Conservation (phyloP, 2,888 invertebrate species). For the Protophormia terraenovae region DNA sequence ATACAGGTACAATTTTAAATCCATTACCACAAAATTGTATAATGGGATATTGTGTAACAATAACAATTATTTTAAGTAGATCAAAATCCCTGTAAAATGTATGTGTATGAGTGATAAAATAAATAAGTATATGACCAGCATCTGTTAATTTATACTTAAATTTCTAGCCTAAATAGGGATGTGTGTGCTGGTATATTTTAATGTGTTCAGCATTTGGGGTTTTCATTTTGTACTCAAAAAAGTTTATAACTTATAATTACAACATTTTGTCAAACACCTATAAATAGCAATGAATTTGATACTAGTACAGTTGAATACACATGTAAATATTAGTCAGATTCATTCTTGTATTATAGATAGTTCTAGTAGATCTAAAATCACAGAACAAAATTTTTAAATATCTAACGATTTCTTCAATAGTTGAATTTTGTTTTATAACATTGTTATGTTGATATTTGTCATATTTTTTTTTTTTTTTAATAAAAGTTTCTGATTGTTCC, state of each 20-base stretch:
- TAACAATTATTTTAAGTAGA: slow-evolving; percentile 41
- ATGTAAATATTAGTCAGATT: too few relatives aligned
- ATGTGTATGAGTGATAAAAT: neutral
- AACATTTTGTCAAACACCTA: neutral
- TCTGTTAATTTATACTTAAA: neutral
- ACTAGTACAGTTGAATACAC: neutral
- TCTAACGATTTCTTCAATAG: too few relatives aligned
- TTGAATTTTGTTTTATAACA: too few relatives aligned
- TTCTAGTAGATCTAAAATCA: too few relatives aligned
- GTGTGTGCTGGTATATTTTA: neutral
- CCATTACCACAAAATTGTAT: slow-evolving; percentile 28
- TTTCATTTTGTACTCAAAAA: neutral
- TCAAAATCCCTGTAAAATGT: slow-evolving; percentile 7
- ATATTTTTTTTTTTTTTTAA: too few relatives aligned
- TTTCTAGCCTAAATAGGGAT: too few relatives aligned
- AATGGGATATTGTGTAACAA: slow-evolving; percentile 19
- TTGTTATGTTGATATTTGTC: too few relatives aligned
- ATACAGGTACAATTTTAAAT: slow-evolving; percentile 15
- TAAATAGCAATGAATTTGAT: slow-evolving; percentile 2
- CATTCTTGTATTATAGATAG: too few relatives aligned
- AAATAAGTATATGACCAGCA: neutral
- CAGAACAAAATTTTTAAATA: too few relatives aligned
- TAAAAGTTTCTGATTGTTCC: too few relatives aligned
- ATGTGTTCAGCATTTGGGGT: neutral
- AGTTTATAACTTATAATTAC: slow-evolving; percentile 27